Base-by-base conservation (phyloP, 2,797 vertebrate genomes). In the Gallirallus australis region DNA sequence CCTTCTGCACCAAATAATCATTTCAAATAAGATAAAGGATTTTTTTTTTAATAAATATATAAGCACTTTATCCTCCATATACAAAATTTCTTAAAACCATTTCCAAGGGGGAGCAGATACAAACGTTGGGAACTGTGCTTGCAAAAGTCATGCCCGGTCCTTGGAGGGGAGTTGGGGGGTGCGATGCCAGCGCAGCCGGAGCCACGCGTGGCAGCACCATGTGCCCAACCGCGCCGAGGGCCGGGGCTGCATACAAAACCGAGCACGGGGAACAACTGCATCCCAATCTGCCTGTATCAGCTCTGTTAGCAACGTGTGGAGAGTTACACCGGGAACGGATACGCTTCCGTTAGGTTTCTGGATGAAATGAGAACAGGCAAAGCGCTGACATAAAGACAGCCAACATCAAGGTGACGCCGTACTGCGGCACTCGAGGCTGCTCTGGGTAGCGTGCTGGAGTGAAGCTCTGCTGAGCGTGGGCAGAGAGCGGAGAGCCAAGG, bases 1-100 rank as follows among this genome's bases (percentile, higher is more conserved):
- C 95, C 87, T 96, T 97, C 96, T 96, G 97, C 97, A 98, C 95
- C 97, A 98, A 98, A 97, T 97, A 98, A 97, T 97, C 97, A 97
- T 97, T 97, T 98, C 97, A 98, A 98, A 98, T 98, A 98, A 97
- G 97, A 97, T 96, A 98, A 98, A 98, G 94, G 96, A 98, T 48
- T 48, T 48, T 45, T 45, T 97, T 98, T 98, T 98, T 97, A 98
- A 98, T 98, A 98, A 98, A 98, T 98, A 98, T 98, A 98, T 98
- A 98, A 98, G 97, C 96, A 98, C 97, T 98, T 98, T 96, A 98
- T 97, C 98, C 98, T 98, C 98, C 98, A 98, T 98, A 98, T 98
- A 98, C 96, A 98, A 98, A 98, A 97, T 96, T 97, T 97, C 97
- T 97, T 97, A 97, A 97, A 98, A 98, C 90, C 97, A 98, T 97